phyloP scores from a whole-genome alignment of 2,888 invertebrate species.

The Dicyrtoma fusca region DNA sequence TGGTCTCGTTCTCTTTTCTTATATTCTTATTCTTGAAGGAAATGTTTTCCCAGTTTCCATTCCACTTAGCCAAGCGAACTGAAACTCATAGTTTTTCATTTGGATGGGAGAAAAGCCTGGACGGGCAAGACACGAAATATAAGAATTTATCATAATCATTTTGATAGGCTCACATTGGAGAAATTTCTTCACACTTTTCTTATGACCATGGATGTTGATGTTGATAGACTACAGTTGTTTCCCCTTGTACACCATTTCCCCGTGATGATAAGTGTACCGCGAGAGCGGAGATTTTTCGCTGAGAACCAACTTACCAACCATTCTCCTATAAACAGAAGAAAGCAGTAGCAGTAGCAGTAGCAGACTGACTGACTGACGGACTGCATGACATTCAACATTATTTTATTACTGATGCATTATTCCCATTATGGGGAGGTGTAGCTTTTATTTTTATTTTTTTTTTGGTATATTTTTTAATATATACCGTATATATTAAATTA shows the following conservation, averaged over 20 bases:
- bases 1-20: no score
- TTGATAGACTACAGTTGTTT: not conserved
- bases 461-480: no score
- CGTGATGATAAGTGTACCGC: not conserved
- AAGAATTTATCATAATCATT: constrained; percentile 42
- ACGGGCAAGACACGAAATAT: constrained; percentile 33
- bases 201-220: not conserved
- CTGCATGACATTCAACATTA: no score
- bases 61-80: no score
- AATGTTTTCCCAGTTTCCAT: not conserved
- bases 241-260: not conserved
- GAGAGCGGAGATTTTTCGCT: no score
- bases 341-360: not conserved
- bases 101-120: not conserved
- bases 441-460: no score
- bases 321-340: no score
- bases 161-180: constrained; percentile 30
- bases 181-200: constrained; percentile 4
- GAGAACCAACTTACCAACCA: no score
- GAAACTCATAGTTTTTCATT: constrained; percentile 30
- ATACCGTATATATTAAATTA: no score
- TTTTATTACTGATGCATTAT: no score
- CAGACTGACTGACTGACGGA: no score
- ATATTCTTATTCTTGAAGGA: not conserved
- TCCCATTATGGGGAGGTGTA: no score